Percentiles rank a stretch among this genome's conserved stretches.
phyloP scores from a whole-genome alignment of 2,797 vertebrate genomes.

The Epinephelus coioides region DNA sequence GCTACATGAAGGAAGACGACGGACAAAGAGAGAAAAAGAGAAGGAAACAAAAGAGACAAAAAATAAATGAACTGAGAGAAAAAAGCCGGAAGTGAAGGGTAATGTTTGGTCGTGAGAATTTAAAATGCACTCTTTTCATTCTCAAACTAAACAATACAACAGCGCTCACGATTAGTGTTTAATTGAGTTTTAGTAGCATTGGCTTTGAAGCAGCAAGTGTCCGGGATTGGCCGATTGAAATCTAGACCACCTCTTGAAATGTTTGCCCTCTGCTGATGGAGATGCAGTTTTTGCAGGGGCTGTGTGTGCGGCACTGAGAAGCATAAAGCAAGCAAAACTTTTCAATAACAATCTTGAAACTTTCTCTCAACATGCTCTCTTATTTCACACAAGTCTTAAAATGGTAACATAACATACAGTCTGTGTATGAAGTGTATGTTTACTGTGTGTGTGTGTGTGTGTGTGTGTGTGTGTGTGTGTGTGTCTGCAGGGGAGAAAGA shows the following conservation, averaged over 20 bases:
- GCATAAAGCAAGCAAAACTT: slow-evolving; percentile 12
- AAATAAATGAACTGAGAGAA: slow-evolving; percentile 25
- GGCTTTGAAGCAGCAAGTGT: slow-evolving; percentile 51
- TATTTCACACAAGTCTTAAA: slow-evolving; percentile 3
- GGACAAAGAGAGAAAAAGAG: slow-evolving; percentile 46
- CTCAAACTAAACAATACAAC: slow-evolving; percentile 40
- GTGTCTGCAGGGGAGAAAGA: background rate
- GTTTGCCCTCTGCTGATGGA: slow-evolving; percentile 34
- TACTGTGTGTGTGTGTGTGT: background rate
- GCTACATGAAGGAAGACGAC: slow-evolving; percentile 75
- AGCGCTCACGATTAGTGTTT: slow-evolving; percentile 27
- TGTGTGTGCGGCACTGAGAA: slow-evolving; percentile 24
- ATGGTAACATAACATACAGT: background rate
- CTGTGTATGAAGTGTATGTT: background rate
- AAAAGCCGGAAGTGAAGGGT: slow-evolving; percentile 33
- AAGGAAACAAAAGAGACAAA: slow-evolving; percentile 41
- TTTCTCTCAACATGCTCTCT: slow-evolving; percentile 2
- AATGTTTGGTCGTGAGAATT: slow-evolving; percentile 13
- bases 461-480: background rate
- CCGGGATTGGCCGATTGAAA: slow-evolving; percentile 38
- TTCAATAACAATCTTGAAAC: slow-evolving; percentile 25
- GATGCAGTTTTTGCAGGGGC: slow-evolving; percentile 6
- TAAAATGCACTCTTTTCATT: slow-evolving; percentile 15
- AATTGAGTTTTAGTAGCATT: slow-evolving; percentile 40
- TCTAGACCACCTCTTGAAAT: slow-evolving; percentile 37